These are phyloP conservation scores for Dolomedes plantarius DNA, from an alignment of 2,888 invertebrate species.

Conservation along the genomic window DNA sequence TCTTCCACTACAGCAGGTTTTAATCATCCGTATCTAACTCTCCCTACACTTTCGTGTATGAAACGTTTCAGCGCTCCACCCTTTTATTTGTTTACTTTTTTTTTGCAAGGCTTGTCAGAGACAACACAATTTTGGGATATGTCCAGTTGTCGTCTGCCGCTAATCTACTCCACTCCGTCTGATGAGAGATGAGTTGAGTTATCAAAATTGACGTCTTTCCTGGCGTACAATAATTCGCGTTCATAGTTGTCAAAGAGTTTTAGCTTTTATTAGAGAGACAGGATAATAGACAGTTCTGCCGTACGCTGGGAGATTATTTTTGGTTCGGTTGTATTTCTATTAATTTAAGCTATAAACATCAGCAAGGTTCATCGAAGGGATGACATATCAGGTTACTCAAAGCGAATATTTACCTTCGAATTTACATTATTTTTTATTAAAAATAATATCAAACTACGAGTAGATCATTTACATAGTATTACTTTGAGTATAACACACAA, in stretches of 20 bases:
- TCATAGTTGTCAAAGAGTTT: neutral
- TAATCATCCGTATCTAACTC: no score
- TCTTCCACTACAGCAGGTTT: no score
- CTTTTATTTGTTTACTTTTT: neutral
- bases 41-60: neutral
- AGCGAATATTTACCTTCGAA: no score
- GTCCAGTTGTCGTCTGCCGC: neutral
- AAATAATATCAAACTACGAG: no score
- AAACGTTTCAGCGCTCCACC: neutral
- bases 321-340: no score
- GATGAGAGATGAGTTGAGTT: neutral
- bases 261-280: neutral
- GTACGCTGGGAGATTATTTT: no score
- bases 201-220: neutral
- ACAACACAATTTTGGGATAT: neutral
- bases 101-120: neutral
- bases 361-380: no score
- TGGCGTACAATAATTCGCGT: neutral
- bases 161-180: neutral
- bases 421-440: no score
- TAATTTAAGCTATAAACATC: no score
- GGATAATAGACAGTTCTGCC: neutral
- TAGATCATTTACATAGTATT: no score
- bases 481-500: no score
- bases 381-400: no score